These are phyloP conservation scores for Torymus auratus DNA, from an alignment of 2,888 invertebrate genomes.

Conservation along the genomic window DNA sequence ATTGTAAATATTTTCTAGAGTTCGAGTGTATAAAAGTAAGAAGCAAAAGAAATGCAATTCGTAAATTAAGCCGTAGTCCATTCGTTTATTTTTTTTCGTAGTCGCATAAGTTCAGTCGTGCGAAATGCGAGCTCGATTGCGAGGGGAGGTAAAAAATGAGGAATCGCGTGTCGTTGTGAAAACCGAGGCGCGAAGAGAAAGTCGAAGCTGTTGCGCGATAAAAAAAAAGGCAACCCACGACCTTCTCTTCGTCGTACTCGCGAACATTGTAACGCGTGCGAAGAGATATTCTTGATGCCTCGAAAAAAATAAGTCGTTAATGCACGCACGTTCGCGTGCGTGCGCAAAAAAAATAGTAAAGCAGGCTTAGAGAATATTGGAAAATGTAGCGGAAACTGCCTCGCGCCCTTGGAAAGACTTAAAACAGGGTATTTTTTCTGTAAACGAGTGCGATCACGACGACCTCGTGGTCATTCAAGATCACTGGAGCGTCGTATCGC, in stretches of 20 bases:
- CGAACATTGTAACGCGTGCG: background rate
- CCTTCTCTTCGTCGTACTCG: slow-evolving; percentile 9
- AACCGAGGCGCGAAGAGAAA: slow-evolving; percentile 30
- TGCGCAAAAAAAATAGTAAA: slow-evolving; percentile 35
- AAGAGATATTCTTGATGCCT: slow-evolving; percentile 21
- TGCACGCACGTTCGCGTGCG: background rate
- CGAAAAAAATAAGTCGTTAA: slow-evolving; percentile 36
- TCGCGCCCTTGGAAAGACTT: slow-evolving; percentile 54
- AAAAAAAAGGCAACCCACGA: slow-evolving; percentile 7
- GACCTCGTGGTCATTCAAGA: background rate
- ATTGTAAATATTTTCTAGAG: slow-evolving; percentile 48
- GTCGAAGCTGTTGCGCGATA: slow-evolving; percentile 24
- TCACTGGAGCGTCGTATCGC: background rate
- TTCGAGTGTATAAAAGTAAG: slow-evolving; percentile 42
- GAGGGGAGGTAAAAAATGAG: background rate
- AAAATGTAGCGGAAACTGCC: slow-evolving; percentile 27
- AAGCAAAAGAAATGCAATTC: slow-evolving; percentile 42
- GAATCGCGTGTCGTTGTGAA: slow-evolving; percentile 20
- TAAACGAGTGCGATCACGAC: slow-evolving; percentile 4
- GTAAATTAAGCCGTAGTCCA: slow-evolving; percentile 20
- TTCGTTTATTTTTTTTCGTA: slow-evolving; percentile 33
- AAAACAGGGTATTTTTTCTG: slow-evolving; percentile 50
- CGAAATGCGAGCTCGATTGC: slow-evolving; percentile 30
- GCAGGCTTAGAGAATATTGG: slow-evolving; percentile 8
- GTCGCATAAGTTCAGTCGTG: slow-evolving; percentile 33